Conservation (phyloP, 2,113 vertebrate genomes). For the Eurystomus gularis region DNA sequence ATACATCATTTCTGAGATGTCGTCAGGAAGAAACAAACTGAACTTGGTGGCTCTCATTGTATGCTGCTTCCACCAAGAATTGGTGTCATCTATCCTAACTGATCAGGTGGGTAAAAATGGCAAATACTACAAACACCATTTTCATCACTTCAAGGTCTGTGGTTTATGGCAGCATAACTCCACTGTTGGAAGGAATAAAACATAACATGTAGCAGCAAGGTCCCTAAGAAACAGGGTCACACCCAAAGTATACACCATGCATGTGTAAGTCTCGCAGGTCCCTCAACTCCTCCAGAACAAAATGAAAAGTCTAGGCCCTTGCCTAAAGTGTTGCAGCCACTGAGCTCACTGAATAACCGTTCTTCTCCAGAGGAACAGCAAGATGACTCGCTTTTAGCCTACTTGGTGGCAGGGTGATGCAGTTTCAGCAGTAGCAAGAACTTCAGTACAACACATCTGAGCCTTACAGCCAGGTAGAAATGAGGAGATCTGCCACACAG, state of each 20-base stretch:
- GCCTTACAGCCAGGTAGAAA: background rate
- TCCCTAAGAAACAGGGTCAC: background rate
- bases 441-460: background rate
- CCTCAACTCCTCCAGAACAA: background rate
- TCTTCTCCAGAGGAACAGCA: background rate
- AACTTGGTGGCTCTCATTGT: background rate
- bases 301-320: background rate
- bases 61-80: background rate
- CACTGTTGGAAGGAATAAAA: background rate
- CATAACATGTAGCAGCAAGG: accelerated
- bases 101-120: background rate
- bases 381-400: background rate
- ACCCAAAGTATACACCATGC: background rate
- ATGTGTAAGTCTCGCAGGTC: background rate
- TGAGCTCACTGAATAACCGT: accelerated
- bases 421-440: background rate
- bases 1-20: background rate
- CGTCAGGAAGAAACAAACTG: background rate
- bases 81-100: background rate
- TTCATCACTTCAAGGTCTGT: background rate
- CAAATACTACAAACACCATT: background rate
- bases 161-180: background rate
- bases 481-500: background rate
- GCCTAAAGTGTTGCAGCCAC: background rate
- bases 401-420: background rate